Evolutionary conservation across 2,888 invertebrate species (phyloP).

Genomic region (Branchipolynoe longqiensis): DNA sequence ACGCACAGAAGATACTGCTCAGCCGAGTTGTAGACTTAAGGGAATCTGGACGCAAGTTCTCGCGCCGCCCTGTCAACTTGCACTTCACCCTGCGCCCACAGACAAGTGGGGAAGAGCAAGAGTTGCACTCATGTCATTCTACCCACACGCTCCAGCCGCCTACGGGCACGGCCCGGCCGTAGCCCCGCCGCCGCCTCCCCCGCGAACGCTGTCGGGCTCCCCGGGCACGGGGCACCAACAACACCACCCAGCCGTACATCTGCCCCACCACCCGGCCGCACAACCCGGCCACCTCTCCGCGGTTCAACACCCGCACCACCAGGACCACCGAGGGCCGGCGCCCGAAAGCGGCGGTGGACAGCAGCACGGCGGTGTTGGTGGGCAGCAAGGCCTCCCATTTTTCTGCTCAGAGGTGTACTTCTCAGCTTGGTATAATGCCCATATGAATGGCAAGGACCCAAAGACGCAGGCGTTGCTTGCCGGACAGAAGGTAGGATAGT

Average conservation of each 20-base stretch:
- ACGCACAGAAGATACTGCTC: no score
- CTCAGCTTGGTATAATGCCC: slow-evolving; percentile 47
- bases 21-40: no score
- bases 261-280: neutral
- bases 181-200: neutral
- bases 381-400: slow-evolving; percentile 21
- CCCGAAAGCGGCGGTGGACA: neutral
- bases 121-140: slow-evolving; percentile 10
- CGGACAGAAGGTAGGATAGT: neutral
- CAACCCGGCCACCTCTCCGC: neutral
- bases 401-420: slow-evolving; percentile 49
- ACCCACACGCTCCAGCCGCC: neutral
- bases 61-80: no score
- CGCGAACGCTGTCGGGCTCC: neutral
- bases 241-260: neutral
- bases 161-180: slow-evolving; percentile 17
- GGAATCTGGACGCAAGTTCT: no score
- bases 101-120: neutral
- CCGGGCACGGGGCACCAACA: neutral
- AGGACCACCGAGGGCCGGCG: neutral
- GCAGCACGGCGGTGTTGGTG: neutral
- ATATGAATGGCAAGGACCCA: slow-evolving; percentile 23
- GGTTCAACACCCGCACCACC: neutral
- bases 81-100: neutral
- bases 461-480: neutral